Base-by-base conservation (phyloP, 1,140 invertebrate species). In the Acromyrmex heyeri region DNA sequence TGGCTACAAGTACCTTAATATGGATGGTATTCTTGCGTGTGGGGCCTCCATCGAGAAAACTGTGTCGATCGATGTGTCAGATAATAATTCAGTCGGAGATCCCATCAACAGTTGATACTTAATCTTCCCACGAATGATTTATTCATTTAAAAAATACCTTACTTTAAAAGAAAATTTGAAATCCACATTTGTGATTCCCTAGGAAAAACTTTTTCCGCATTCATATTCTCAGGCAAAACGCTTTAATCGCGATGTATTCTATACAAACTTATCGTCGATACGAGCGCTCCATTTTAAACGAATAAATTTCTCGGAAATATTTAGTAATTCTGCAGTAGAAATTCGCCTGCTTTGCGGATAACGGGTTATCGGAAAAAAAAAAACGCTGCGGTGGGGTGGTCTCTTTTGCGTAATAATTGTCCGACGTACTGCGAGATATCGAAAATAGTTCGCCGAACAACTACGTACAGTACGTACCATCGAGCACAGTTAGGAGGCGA, bases 351-450 rank as follows among this genome's bases (percentile, higher is more conserved):
- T 55, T 67, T 67, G 12, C 67, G 38, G 55, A 72, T 72, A 82
- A 73, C 69, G 55, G 69, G n/a, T 83, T 75, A 83, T 83, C 12
- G 79, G 67, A 34, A 69, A 70, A 59, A 30, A 30, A 30, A 30
- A 59, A 59, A 30, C 10, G 38, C 57, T 57, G 69, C 69, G 79
- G 55, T 75, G 7, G 7, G 34, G 24, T 24, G 16, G 79, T 61
- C 79, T 61, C 79, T 83, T 69, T 83, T 75, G 79, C 55, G 55
- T 75, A 75, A 83, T 83, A 83, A 83, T 83, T 83, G 79, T 75
- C 44, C 79, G 38, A 38, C 38, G 55, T 67, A n/a, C 73, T 69
- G 38, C 72, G 79, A 83, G 79, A 75, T 83, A 83, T 83, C 79
- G 79, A 83, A 83, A 83, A 83, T 83, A 75, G 69, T 83, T 83